Evolutionary conservation across 2,888 invertebrate genomes (phyloP).

Genomic region (Carcina quercana): DNA sequence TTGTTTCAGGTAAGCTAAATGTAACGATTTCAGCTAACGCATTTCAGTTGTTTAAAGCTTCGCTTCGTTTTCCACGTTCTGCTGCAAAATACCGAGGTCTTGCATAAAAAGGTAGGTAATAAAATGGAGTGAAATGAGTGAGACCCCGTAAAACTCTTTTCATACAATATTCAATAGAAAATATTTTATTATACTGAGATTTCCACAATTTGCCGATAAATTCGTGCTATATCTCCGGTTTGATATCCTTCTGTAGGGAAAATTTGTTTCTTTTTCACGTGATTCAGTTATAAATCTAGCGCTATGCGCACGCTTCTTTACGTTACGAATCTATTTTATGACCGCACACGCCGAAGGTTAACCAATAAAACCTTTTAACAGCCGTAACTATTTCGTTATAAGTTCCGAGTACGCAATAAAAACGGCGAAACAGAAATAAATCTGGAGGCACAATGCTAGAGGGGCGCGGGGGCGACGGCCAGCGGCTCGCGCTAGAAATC

Average conservation of each 20-base stretch:
- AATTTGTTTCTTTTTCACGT: conserved; percentile 70
- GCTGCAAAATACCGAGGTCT: conserved; percentile 41
- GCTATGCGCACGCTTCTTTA: conserved; percentile 63
- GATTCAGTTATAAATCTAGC: conserved; percentile 67
- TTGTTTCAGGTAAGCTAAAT: conserved; percentile 50
- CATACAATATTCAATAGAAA: conserved; percentile 71
- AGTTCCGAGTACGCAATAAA: conserved; percentile 72
- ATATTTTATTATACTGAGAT: conserved; percentile 71
- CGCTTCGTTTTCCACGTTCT: conserved; percentile 31
- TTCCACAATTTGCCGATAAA: conserved; percentile 70
- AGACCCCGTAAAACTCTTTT: conserved; percentile 65
- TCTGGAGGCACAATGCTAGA: conserved; percentile 54
- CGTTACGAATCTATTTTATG: conserved; percentile 71
- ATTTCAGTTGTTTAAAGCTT: conserved; percentile 22
- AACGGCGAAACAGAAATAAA: conserved; percentile 67
- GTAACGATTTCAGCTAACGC: conserved; percentile 31
- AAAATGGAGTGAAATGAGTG: conserved; percentile 65
- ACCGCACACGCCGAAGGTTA: conserved; percentile 69
- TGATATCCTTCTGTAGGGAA: conserved; percentile 63
- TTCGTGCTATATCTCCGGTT: conserved; percentile 62
- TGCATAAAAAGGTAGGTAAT: conserved; percentile 61
- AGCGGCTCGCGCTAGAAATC: conserved; percentile 42
- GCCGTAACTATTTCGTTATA: conserved; percentile 73
- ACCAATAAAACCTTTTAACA: conserved; percentile 75
- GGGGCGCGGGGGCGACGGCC: conserved; percentile 25